phyloP scores from a whole-genome alignment of 2,113 vertebrate species.

The Xenotilapia leptura region DNA sequence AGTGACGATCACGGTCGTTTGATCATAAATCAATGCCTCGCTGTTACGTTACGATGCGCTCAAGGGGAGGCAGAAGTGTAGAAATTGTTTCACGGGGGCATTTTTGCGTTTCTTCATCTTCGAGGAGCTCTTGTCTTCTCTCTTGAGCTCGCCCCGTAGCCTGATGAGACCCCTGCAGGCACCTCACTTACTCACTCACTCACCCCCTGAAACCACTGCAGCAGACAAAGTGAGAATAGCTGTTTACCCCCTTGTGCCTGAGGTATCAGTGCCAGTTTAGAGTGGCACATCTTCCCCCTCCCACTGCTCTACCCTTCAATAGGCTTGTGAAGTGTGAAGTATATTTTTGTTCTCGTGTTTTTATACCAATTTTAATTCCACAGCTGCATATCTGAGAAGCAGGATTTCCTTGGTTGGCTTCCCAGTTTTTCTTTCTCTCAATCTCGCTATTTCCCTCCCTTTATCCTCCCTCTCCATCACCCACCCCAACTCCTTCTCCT shows the following conservation, averaged over 20 bases:
- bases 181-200: slow-evolving; percentile 10
- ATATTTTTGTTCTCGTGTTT: slow-evolving; percentile 71
- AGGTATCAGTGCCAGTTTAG: slow-evolving; percentile 56
- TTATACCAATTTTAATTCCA: slow-evolving; percentile 76
- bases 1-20: slow-evolving; percentile 72
- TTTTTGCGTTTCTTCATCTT: slow-evolving; percentile 36
- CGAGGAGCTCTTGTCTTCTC: slow-evolving; percentile 51
- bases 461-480: slow-evolving; percentile 50
- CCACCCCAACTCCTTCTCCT: slow-evolving; percentile 40
- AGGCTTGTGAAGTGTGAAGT: slow-evolving; percentile 72
- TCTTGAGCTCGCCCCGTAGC: slow-evolving; percentile 56
- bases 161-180: slow-evolving; percentile 60
- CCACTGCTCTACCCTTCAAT: slow-evolving; percentile 47
- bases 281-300: slow-evolving; percentile 40
- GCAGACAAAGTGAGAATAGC: slow-evolving; percentile 54
- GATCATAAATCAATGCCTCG: slow-evolving; percentile 68
- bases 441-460: slow-evolving; percentile 49
- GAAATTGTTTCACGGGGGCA: slow-evolving; percentile 65
- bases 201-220: slow-evolving; percentile 25
- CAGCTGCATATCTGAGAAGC: slow-evolving; percentile 77
- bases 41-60: slow-evolving; percentile 43
- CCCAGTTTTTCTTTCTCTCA: slow-evolving; percentile 68
- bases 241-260: slow-evolving; percentile 59
- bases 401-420: slow-evolving; percentile 79
- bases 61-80: slow-evolving; percentile 55